Conservation (phyloP, 2,888 invertebrate genomes). For the Miltochrista miniata region DNA sequence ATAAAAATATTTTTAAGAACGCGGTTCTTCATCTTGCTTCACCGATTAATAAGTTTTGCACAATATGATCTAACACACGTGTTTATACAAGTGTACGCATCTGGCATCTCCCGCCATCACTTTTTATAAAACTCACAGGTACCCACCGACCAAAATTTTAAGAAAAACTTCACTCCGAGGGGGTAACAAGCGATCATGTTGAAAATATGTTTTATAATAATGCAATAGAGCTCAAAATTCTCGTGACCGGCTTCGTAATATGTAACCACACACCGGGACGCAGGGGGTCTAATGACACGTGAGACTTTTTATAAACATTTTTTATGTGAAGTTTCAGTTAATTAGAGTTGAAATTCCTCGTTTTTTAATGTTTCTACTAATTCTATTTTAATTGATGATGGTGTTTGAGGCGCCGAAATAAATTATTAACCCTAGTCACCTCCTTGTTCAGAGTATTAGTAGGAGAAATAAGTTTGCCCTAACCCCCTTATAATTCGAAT, state of each 20-base stretch:
- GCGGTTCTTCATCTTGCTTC: neutral
- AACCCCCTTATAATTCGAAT: no score
- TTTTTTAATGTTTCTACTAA: slow-evolving; percentile 53
- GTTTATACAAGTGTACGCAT: slow-evolving; percentile 54
- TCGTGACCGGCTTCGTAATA: slow-evolving; percentile 6
- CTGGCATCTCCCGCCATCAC: slow-evolving; percentile 42
- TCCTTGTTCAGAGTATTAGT: neutral
- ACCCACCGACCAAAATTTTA: slow-evolving; percentile 57
- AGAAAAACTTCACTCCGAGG: slow-evolving; percentile 61
- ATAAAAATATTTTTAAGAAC: no score
- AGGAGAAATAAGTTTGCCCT: no score
- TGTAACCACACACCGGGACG: slow-evolving; percentile 34
- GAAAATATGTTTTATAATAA: slow-evolving; percentile 18
- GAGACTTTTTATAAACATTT: slow-evolving; percentile 52
- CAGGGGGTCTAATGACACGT: slow-evolving; percentile 76
- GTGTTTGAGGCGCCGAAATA: slow-evolving; percentile 32
- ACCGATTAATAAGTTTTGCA: slow-evolving; percentile 39
- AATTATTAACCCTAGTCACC: slow-evolving; percentile 15
- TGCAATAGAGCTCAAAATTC: slow-evolving; percentile 9
- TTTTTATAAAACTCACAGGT: slow-evolving; percentile 70
- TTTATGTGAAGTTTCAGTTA: slow-evolving; percentile 60
- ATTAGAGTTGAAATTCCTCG: slow-evolving; percentile 60
- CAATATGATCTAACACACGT: slow-evolving; percentile 44
- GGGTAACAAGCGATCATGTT: slow-evolving; percentile 44
- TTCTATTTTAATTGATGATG: slow-evolving; percentile 57